phyloP scores from a whole-genome alignment of 2,113 vertebrate species.

The Anolis sagrei region DNA sequence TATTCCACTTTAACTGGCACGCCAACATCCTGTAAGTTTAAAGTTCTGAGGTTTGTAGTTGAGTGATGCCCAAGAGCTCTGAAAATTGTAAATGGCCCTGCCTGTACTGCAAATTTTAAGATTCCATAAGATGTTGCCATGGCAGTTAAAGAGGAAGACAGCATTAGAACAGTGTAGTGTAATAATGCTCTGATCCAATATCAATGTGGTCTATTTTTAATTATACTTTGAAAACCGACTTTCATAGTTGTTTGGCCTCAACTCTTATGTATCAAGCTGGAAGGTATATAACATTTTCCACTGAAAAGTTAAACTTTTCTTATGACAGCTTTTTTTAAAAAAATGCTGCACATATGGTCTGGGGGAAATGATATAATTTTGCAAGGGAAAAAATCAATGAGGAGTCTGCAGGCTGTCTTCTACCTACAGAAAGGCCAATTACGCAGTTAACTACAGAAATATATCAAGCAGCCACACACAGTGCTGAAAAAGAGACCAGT shows the following conservation, averaged over 20 bases:
- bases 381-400: constrained; percentile 26
- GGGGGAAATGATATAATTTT: constrained; percentile 33
- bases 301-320: constrained; percentile 21
- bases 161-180: no score
- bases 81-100: no score
- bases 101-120: no score
- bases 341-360: constrained; percentile 16
- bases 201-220: constrained; percentile 5
- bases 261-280: constrained; percentile 34
- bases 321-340: not conserved
- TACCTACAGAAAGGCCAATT: constrained; percentile 44
- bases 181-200: not conserved
- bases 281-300: not conserved
- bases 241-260: constrained; percentile 16
- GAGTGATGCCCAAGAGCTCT: no score
- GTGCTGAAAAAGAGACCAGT: constrained; percentile 30
- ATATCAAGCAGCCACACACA: constrained; percentile 29
- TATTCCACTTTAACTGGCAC: no score
- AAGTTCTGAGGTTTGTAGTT: no score
- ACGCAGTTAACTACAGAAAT: constrained; percentile 40
- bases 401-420: constrained; percentile 36
- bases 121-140: no score
- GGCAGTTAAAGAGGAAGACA: no score
- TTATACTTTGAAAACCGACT: constrained; percentile 4
- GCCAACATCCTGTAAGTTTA: no score